Evolutionary conservation across 2,888 invertebrate genomes (phyloP).

Genomic region (Chaetogeoica ovagalla): DNA sequence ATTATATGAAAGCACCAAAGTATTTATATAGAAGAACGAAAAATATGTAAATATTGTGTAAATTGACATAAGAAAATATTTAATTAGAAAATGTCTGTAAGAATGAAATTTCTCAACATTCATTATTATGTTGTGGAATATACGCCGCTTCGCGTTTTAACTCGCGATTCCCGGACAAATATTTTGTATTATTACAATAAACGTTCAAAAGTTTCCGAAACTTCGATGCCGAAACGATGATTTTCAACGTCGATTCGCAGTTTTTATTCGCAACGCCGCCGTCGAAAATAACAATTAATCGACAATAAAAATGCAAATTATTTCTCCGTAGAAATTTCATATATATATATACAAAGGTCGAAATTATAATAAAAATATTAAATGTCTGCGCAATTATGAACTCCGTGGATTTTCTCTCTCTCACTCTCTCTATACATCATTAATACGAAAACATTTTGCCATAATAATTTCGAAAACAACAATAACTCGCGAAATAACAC

Average conservation of each 20-base stretch:
- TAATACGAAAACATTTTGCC: no score
- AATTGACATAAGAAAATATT: background rate
- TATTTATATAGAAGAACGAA: background rate
- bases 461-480: no score
- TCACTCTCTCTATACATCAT: no score
- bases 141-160: background rate
- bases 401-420: no score
- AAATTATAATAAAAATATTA: background rate
- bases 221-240: background rate
- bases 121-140: constrained; percentile 11
- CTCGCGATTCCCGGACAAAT: background rate
- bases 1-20: no score
- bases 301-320: background rate
- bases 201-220: constrained; percentile 17
- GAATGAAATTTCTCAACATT: background rate
- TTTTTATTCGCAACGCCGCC: background rate
- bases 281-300: background rate
- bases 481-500: no score
- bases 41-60: no score
- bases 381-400: no score
- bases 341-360: no score
- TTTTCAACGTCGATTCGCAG: constrained; percentile 12
- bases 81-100: background rate
- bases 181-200: constrained; percentile 5
- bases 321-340: background rate